phyloP scores from a whole-genome alignment of 2,113 vertebrate genomes.

The Zosterops pallidus region DNA sequence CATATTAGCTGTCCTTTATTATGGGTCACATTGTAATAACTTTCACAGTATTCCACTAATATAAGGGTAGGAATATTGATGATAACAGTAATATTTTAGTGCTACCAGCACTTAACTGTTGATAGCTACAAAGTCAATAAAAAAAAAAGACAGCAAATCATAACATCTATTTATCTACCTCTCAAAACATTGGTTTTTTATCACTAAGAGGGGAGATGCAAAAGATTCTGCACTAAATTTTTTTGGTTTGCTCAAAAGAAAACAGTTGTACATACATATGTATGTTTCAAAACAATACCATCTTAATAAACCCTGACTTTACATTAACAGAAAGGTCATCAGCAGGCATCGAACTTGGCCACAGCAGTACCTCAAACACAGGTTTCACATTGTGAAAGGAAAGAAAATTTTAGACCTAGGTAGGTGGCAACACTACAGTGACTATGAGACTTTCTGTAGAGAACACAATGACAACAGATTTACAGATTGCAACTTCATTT shows the following conservation, averaged over 20 bases:
- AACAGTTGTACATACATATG: background rate
- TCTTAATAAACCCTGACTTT: background rate
- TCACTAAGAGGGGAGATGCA: background rate
- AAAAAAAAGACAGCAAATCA: background rate
- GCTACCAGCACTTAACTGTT: background rate
- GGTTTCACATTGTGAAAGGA: background rate
- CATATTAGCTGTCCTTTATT: background rate
- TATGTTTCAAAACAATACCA: background rate
- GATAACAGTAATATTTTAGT: background rate
- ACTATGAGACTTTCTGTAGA: background rate
- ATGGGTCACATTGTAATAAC: background rate
- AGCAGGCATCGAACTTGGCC: background rate
- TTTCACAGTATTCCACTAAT: background rate
- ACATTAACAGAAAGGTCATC: background rate
- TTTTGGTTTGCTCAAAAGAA: background rate
- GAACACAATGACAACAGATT: background rate
- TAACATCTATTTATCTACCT: background rate
- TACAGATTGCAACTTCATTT: background rate
- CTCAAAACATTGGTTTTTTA: background rate
- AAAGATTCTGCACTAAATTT: rapidly evolving
- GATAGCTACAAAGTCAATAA: background rate
- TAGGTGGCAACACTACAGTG: background rate
- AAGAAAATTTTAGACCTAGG: background rate
- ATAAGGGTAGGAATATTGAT: background rate
- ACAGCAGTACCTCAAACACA: background rate